phyloP scores from a whole-genome alignment of 2,797 vertebrate species.

The Sebastes minor region DNA sequence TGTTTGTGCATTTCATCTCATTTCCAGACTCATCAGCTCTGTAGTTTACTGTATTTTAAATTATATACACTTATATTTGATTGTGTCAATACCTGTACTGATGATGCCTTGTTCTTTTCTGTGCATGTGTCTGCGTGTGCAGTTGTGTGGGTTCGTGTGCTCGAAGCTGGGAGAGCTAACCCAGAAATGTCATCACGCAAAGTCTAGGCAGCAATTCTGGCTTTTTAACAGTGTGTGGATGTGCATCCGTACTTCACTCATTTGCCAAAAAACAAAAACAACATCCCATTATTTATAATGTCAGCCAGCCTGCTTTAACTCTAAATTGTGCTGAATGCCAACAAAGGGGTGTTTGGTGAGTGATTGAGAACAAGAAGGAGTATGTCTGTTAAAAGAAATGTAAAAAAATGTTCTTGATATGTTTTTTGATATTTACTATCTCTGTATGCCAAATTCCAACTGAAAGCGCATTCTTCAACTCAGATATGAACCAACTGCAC shows the following conservation, averaged over 20 bases:
- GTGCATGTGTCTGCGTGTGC: neutral
- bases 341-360: constrained; percentile 11
- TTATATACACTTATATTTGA: constrained; percentile 33
- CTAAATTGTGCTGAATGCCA: constrained; percentile 33
- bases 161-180: constrained; percentile 73
- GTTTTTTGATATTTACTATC: constrained; percentile 9
- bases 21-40: neutral
- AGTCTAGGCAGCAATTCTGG: constrained; percentile 56
- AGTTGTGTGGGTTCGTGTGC: constrained; percentile 24
- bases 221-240: constrained; percentile 26
- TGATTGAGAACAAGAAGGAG: constrained; percentile 14
- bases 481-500: neutral
- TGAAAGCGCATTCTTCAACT: neutral
- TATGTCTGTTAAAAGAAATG: neutral
- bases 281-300: constrained; percentile 39
- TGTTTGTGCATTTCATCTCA: constrained; percentile 18
- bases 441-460: neutral
- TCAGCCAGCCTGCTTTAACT: constrained; percentile 11
- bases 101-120: neutral
- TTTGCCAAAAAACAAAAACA: constrained; percentile 48
- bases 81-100: neutral
- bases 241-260: constrained; percentile 49
- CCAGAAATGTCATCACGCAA: constrained; percentile 80
- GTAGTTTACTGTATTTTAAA: constrained; percentile 11
- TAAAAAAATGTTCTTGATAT: neutral